phyloP scores from a whole-genome alignment of 23 tunicate genomes.

The Trididemnum nubilum region DNA sequence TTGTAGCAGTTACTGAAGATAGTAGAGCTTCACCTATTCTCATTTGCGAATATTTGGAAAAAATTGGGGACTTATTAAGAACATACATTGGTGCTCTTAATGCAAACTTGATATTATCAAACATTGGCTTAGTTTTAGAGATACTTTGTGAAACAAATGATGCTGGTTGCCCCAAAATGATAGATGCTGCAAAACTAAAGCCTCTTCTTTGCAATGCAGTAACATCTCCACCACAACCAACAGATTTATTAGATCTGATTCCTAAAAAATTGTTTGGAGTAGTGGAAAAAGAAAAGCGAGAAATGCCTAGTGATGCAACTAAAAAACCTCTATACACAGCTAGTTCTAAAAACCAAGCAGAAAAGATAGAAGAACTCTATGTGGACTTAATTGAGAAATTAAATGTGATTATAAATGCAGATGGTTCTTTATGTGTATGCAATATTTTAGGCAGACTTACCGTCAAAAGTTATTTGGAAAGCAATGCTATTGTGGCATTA shows the following conservation, averaged over 20 bases:
- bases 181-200: constrained; percentile 33
- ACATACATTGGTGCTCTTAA: constrained; percentile 23
- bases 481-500: background rate
- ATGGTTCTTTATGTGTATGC: constrained; percentile 9
- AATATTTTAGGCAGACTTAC: constrained; percentile 28
- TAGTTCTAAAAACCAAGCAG: background rate
- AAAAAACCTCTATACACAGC: constrained; percentile 19
- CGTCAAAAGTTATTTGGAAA: constrained; percentile 37
- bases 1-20: constrained; percentile 41
- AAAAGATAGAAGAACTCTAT: constrained; percentile 14
- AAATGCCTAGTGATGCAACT: constrained; percentile 25
- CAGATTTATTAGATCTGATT: constrained; percentile 17
- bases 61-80: constrained; percentile 6
- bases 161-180: constrained; percentile 48
- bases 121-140: constrained; percentile 50
- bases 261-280: constrained; percentile 49
- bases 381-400: constrained; percentile 41
- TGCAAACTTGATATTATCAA: constrained; percentile 1
- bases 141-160: constrained; percentile 34
- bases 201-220: constrained; percentile 42
- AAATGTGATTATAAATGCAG: constrained; percentile 32
- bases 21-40: constrained; percentile 16
- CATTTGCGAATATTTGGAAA: constrained; percentile 35
- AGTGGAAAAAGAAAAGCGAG: constrained; percentile 37
- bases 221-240: background rate